Percentiles rank a stretch among this genome's conserved stretches.
Conservation (phyloP, 2,888 invertebrate species). For the Agrotis exclamationis region DNA sequence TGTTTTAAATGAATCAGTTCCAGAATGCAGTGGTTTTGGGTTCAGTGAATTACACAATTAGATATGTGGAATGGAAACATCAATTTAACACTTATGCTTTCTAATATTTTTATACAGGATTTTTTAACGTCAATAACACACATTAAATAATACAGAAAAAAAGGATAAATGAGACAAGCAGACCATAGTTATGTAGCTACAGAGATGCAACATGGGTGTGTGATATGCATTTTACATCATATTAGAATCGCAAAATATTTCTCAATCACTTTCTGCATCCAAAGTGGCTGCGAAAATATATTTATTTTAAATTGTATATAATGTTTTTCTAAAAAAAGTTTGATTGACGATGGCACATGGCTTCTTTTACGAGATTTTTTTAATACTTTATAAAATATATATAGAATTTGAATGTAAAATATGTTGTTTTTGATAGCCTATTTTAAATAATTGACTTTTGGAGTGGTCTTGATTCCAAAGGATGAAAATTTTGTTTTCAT, state of each 20-base stretch:
- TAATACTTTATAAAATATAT: slow-evolving; percentile 79
- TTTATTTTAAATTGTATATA: slow-evolving; percentile 58
- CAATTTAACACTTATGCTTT: slow-evolving; percentile 56
- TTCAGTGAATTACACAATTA: slow-evolving; percentile 55
- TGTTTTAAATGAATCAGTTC: slow-evolving; percentile 67
- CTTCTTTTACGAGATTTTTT: slow-evolving; percentile 39
- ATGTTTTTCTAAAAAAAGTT: slow-evolving; percentile 57
- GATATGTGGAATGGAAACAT: slow-evolving; percentile 56
- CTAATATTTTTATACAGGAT: slow-evolving; percentile 52
- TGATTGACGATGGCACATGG: slow-evolving; percentile 42
- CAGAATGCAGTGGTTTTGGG: slow-evolving; percentile 55
- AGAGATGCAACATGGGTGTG: slow-evolving; percentile 9
- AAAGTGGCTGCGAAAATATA: slow-evolving; percentile 34
- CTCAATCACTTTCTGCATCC: slow-evolving; percentile 18
- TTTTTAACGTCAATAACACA: slow-evolving; percentile 49
- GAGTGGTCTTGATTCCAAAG: slow-evolving; percentile 80
- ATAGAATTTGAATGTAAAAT: slow-evolving; percentile 73
- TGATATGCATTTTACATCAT: slow-evolving; percentile 39
- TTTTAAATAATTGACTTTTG: slow-evolving; percentile 86
- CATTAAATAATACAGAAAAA: slow-evolving; percentile 39
- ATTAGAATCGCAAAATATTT: slow-evolving; percentile 31
- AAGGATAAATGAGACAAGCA: slow-evolving; percentile 44
- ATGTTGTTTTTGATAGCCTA: slow-evolving; percentile 76
- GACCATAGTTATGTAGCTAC: slow-evolving; percentile 29
- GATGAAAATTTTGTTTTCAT: slow-evolving; percentile 54